A percentile compares a stretch with the other conserved stretches of the same genome.
Evolutionary conservation across 2,888 invertebrate genomes (phyloP).

Genomic region (Sclerodermus sp.): DNA sequence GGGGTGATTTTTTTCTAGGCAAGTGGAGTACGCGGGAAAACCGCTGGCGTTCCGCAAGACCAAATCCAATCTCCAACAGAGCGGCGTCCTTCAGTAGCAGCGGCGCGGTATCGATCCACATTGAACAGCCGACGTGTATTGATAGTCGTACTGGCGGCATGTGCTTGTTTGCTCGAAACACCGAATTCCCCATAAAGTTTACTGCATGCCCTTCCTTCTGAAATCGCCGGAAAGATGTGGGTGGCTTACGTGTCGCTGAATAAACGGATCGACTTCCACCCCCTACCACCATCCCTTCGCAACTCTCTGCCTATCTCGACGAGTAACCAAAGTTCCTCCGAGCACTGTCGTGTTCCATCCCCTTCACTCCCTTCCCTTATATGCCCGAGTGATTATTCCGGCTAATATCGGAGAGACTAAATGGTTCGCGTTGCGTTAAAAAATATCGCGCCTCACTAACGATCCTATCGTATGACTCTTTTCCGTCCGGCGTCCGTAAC

Average conservation of each 20-base stretch:
- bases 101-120: constrained; percentile 7
- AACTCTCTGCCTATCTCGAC: constrained; percentile 6
- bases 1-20: constrained; percentile 3
- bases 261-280: constrained; percentile 37
- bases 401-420: constrained; percentile 7
- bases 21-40: constrained; percentile 26
- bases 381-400: constrained; percentile 26
- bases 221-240: constrained; percentile 10
- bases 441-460: no score
- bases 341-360: not conserved
- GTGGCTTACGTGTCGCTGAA: constrained; percentile 36
- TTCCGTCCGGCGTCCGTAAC: no score
- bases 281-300: no score
- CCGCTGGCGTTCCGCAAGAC: constrained; percentile 10
- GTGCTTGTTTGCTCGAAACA: constrained; percentile 35
- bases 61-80: not conserved
- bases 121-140: constrained; percentile 30
- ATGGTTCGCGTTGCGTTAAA: constrained; percentile 13
- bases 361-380: constrained; percentile 18
- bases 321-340: constrained; percentile 22
- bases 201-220: constrained; percentile 21
- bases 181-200: constrained; percentile 34
- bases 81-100: not conserved
- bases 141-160: constrained; percentile 21
- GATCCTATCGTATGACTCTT: no score